Evolutionary conservation across 2,797 vertebrate species (phyloP).

Genomic region (Xenentodon cancila): DNA sequence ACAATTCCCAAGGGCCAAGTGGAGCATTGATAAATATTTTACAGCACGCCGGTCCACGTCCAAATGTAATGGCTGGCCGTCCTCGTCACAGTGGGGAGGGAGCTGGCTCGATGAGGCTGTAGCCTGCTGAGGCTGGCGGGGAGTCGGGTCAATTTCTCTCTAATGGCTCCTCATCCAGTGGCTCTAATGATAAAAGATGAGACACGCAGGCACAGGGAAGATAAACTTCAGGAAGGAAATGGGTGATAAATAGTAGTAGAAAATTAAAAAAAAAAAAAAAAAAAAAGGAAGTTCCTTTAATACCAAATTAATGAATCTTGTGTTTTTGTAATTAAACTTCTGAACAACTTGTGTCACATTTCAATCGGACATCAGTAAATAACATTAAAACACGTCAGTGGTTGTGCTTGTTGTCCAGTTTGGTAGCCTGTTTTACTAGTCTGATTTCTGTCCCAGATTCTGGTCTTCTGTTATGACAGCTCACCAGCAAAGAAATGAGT

Average conservation of each 20-base stretch:
- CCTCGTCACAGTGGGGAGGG: conserved; percentile 38
- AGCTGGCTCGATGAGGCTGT: conserved; percentile 42
- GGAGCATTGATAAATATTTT: conserved; percentile 65
- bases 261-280: neutral
- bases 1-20: conserved; percentile 39
- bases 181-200: conserved; percentile 68
- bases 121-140: conserved; percentile 63
- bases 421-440: no score
- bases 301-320: conserved; percentile 23
- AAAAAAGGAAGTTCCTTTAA: conserved; percentile 12
- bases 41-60: conserved; percentile 46
- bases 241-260: conserved; percentile 25
- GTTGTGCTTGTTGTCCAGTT: no score
- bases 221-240: conserved; percentile 54
- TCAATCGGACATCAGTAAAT: neutral
- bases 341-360: conserved; percentile 7
- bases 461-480: no score
- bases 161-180: conserved; percentile 64
- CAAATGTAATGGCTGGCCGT: conserved; percentile 40
- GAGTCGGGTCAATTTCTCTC: conserved; percentile 69
- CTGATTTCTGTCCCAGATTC: no score
- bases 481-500: no score
- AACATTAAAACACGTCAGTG: no score
- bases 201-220: conserved; percentile 11
- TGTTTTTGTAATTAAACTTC: conserved; percentile 13